phyloP scores from a whole-genome alignment of 2,797 vertebrate genomes.

The Ctenosaura bakeri region DNA sequence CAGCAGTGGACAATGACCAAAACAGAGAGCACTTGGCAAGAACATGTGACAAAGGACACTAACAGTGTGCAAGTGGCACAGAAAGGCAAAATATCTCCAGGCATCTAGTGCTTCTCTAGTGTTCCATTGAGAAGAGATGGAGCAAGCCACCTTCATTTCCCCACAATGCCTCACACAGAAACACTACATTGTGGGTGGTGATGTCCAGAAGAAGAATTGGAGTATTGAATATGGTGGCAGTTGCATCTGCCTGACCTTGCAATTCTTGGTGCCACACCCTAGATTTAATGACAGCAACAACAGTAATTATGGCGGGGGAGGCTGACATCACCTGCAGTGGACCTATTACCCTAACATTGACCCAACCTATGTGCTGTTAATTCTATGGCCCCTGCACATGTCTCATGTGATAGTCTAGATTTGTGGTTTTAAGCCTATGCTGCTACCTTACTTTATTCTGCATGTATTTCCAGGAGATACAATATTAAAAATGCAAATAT shows the following conservation, averaged over 20 bases:
- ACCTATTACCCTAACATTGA: neutral
- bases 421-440: neutral
- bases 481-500: constrained; percentile 73
- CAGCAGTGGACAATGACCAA: too few species aligned
- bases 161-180: neutral
- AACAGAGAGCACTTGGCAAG: too few species aligned
- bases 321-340: neutral
- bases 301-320: neutral
- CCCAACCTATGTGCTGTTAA: neutral
- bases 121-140: neutral
- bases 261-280: neutral
- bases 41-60: neutral
- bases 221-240: neutral
- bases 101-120: neutral
- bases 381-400: neutral
- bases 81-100: neutral
- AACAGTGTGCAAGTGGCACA: too few species aligned
- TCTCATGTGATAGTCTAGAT: neutral
- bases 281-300: neutral
- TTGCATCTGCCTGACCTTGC: neutral
- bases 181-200: neutral
- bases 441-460: too few species aligned
- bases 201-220: neutral
- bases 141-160: neutral
- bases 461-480: too few species aligned